Evolutionary conservation across 1,140 invertebrate genomes (phyloP).

Genomic region (Cyclina sinensis): DNA sequence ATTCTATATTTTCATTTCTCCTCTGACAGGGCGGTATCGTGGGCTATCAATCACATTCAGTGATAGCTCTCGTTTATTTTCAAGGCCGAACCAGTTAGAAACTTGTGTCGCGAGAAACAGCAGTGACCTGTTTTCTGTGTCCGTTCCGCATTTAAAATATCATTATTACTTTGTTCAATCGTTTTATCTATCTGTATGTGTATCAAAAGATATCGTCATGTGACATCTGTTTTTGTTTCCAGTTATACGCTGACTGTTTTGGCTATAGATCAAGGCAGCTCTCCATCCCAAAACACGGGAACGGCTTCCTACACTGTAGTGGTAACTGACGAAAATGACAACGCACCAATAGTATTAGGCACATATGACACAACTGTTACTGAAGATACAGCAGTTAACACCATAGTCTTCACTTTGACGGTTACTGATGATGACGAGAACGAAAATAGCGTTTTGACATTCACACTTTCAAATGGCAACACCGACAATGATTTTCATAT

Average conservation of each 20-base stretch:
- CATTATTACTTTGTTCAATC: too few relatives aligned
- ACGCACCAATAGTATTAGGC: slow-evolving; percentile 72
- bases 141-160: too few relatives aligned
- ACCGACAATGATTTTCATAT: slow-evolving; percentile 72
- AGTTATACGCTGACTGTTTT: slow-evolving; percentile 71
- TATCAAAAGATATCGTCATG: too few relatives aligned
- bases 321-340: slow-evolving; percentile 77
- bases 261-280: slow-evolving; percentile 69
- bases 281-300: slow-evolving; percentile 65
- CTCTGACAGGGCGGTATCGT: too few relatives aligned
- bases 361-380: slow-evolving; percentile 70
- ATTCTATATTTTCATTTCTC: too few relatives aligned
- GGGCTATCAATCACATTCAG: too few relatives aligned
- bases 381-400: slow-evolving; percentile 74
- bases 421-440: slow-evolving; percentile 76
- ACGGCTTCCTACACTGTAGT: slow-evolving; percentile 75
- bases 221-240: too few relatives aligned
- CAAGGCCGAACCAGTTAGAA: too few relatives aligned
- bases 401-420: slow-evolving; percentile 73
- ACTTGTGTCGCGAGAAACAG: too few relatives aligned
- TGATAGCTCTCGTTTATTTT: too few relatives aligned
- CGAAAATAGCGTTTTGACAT: slow-evolving; percentile 73
- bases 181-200: too few relatives aligned
- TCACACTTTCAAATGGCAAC: slow-evolving; percentile 74
- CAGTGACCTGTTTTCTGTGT: too few relatives aligned